Percentiles rank a stretch among this genome's conserved stretches.
phyloP scores from a whole-genome alignment of 2,888 invertebrate species.

The Patella caerulea region DNA sequence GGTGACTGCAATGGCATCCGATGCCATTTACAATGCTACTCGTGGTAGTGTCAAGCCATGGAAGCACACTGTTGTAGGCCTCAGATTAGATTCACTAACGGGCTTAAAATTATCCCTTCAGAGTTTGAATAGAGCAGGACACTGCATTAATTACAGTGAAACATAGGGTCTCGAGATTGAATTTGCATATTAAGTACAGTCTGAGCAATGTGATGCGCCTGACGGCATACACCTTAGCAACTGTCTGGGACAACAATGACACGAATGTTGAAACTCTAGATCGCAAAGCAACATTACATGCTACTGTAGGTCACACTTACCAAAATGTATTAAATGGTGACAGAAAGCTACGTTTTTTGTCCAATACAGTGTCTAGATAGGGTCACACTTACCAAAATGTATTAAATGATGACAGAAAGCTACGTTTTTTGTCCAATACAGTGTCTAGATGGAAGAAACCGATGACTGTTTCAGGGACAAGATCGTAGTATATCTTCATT shows the following conservation, averaged over 20 bases:
- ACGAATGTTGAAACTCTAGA: conserved; percentile 20
- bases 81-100: not conserved
- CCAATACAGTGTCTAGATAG: too few species aligned
- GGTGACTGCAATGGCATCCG: conserved; percentile 11
- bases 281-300: conserved; percentile 11
- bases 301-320: too few species aligned
- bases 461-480: not conserved
- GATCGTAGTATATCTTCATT: not conserved
- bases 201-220: conserved; percentile 14
- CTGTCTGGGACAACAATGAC: conserved; percentile 27
- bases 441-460: not conserved
- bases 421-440: not conserved
- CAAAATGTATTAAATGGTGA: too few species aligned
- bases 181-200: conserved; percentile 23
- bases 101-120: conserved; percentile 16
- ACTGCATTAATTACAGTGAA: conserved; percentile 24
- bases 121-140: conserved; percentile 22
- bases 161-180: conserved; percentile 17
- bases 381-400: conserved; percentile 22
- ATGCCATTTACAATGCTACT: conserved; percentile 29
- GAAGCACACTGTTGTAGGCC: conserved; percentile 21
- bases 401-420: not conserved
- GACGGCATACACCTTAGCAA: conserved; percentile 14
- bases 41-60: conserved; percentile 26
- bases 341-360: too few species aligned